phyloP scores from a whole-genome alignment of 2,888 invertebrate species.

The Mythimna loreyi region DNA sequence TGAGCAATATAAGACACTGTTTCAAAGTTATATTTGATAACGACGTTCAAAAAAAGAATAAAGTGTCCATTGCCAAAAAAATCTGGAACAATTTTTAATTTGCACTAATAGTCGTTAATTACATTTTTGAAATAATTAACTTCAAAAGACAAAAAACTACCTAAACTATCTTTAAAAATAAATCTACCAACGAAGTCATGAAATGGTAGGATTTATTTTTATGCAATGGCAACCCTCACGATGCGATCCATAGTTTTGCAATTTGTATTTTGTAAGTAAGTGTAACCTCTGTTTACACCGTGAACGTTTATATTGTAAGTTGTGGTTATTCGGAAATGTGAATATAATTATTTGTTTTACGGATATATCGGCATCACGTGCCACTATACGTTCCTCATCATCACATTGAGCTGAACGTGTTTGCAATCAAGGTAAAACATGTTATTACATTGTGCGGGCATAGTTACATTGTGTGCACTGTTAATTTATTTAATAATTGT shows the following conservation, averaged over 20 bases:
- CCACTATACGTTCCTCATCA: slow-evolving; percentile 14
- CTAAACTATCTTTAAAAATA: not conserved
- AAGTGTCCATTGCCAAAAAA: no score
- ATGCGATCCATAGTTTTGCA: slow-evolving; percentile 10
- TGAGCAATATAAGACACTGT: no score
- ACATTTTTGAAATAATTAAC: no score
- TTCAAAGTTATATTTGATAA: no score
- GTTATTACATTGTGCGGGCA: not conserved
- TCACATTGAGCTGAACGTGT: slow-evolving; percentile 51
- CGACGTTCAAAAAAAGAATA: no score
- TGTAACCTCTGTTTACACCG: slow-evolving; percentile 4
- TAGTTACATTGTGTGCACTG: slow-evolving; percentile 13
- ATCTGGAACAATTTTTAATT: no score
- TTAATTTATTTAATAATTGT: not conserved
- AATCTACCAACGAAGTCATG: slow-evolving; percentile 21
- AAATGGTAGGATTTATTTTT: slow-evolving; percentile 18
- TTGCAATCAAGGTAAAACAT: slow-evolving; percentile 40
- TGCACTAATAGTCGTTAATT: no score
- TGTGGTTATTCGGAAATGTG: slow-evolving; percentile 17
- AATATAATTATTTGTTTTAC: slow-evolving; percentile 29
- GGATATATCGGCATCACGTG: slow-evolving; percentile 28
- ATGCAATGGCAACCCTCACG: slow-evolving; percentile 28
- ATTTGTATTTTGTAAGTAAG: slow-evolving; percentile 19
- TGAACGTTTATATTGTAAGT: not conserved
- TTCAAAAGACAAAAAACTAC: no score